Percentiles rank a stretch among this genome's conserved stretches.
These are phyloP conservation scores for Oryzias melastigma DNA, from an alignment of 2,113 vertebrate species.

Conservation along the genomic window DNA sequence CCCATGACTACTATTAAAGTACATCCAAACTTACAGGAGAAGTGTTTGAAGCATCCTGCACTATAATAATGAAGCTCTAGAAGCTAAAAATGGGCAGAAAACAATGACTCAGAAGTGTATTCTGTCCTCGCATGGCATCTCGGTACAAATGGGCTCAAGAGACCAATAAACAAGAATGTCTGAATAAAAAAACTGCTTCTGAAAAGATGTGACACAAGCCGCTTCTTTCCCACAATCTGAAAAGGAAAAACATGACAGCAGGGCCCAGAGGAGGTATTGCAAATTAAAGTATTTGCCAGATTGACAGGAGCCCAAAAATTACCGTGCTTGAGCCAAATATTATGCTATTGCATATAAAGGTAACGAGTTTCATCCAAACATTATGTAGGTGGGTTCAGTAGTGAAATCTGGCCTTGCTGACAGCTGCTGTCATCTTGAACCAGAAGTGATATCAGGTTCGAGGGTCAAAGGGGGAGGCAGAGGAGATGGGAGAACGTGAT, in stretches of 20 bases:
- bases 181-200: conserved; percentile 39
- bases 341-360: conserved; percentile 48
- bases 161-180: conserved; percentile 29
- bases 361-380: conserved; percentile 37
- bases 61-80: conserved; percentile 56
- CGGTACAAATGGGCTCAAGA: conserved; percentile 40
- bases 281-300: conserved; percentile 38
- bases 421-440: conserved; percentile 52
- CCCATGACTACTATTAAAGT: conserved; percentile 62
- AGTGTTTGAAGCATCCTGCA: conserved; percentile 59
- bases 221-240: conserved; percentile 40
- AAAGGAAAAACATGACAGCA: conserved; percentile 31
- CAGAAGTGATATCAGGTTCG: conserved; percentile 60
- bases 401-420: conserved; percentile 33
- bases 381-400: conserved; percentile 17
- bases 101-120: conserved; percentile 60
- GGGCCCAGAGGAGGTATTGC: conserved; percentile 38
- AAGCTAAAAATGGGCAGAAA: conserved; percentile 46
- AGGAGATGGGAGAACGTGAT: conserved; percentile 15
- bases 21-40: conserved; percentile 49
- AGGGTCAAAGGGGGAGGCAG: conserved; percentile 39
- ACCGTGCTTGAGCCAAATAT: conserved; percentile 25
- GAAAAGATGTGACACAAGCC: conserved; percentile 39
- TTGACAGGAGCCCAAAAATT: conserved; percentile 44
- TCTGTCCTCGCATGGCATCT: conserved; percentile 55